phyloP scores from a whole-genome alignment of 2,888 invertebrate species.

The Metellina segmentata region DNA sequence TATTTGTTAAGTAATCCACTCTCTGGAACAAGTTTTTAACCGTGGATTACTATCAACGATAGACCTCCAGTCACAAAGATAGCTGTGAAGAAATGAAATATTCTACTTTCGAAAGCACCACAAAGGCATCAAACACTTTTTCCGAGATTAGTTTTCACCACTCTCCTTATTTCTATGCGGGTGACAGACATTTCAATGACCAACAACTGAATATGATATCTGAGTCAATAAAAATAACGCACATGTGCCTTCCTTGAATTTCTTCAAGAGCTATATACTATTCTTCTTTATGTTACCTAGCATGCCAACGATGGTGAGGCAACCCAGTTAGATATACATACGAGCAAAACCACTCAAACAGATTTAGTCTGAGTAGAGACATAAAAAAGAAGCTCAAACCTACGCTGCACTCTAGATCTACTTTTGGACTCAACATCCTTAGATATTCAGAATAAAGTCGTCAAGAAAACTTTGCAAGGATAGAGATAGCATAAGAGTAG shows the following conservation, averaged over 20 bases:
- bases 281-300: background rate
- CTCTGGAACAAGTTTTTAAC: too few species aligned
- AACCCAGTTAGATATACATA: constrained; percentile 27
- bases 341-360: constrained; percentile 60
- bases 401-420: background rate
- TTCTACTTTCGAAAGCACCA: too few species aligned
- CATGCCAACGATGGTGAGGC: background rate
- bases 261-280: constrained; percentile 22
- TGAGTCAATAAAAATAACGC: background rate
- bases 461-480: background rate
- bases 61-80: too few species aligned
- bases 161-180: background rate
- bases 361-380: constrained; percentile 34
- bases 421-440: background rate
- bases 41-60: too few species aligned
- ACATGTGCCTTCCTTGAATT: constrained; percentile 4
- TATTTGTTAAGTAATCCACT: too few species aligned
- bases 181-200: background rate
- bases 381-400: constrained; percentile 19
- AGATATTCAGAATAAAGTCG: background rate
- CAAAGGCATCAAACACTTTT: background rate
- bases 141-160: background rate
- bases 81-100: too few species aligned
- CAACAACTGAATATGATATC: background rate
- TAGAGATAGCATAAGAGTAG: background rate